Evolutionary conservation across 2,113 vertebrate genomes (phyloP).

Genomic region (Myiopsitta monachus): DNA sequence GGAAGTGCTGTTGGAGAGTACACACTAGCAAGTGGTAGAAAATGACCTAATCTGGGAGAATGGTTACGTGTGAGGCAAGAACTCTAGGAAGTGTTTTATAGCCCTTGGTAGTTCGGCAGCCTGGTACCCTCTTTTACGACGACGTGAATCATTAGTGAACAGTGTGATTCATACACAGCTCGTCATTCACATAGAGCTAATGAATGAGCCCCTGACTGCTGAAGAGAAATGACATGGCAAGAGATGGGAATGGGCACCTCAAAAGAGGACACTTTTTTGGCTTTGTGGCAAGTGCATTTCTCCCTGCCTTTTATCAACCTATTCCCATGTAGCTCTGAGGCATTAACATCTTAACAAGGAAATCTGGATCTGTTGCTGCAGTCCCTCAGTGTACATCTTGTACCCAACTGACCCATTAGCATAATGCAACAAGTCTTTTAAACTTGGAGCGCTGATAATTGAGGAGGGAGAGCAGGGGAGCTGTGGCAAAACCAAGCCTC

Average conservation of each 20-base stretch:
- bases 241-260: not conserved
- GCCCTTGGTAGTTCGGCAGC: not conserved
- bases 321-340: constrained; percentile 5
- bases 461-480: constrained; percentile 36
- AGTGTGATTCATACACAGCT: constrained; percentile 45
- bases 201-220: constrained; percentile 39
- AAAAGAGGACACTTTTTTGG: constrained; percentile 13
- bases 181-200: constrained; percentile 39
- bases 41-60: not conserved
- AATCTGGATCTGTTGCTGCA: constrained; percentile 56
- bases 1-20: not conserved
- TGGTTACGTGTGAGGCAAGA: not conserved
- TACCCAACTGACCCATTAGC: constrained; percentile 53
- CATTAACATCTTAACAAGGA: constrained; percentile 62
- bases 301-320: not conserved
- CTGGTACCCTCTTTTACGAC: not conserved
- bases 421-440: constrained; percentile 64
- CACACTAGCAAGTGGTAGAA: not conserved
- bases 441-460: constrained; percentile 59
- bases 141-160: constrained; percentile 44
- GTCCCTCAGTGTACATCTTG: constrained; percentile 45
- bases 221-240: not conserved
- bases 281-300: not conserved
- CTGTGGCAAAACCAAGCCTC: constrained; percentile 11
- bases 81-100: not conserved